Evolutionary conservation across 1,140 invertebrate genomes (phyloP).

Genomic region (Mycetomoellerius zeteki): DNA sequence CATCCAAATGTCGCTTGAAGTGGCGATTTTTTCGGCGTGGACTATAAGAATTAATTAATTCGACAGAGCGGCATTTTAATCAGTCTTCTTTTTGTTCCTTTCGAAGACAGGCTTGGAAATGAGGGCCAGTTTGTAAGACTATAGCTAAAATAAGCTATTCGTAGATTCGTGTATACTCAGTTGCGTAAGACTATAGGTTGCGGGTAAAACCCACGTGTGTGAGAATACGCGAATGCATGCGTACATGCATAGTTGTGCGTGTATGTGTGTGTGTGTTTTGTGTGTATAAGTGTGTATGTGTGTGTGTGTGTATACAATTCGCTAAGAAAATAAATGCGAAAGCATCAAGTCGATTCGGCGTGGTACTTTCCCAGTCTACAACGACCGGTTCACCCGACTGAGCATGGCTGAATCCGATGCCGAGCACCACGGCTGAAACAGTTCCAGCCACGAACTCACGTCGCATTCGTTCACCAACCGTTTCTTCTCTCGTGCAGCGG

Average conservation of each 20-base stretch:
- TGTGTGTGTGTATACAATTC: neutral
- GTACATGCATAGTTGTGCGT: too few relatives aligned
- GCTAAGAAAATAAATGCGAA: slow-evolving; percentile 49
- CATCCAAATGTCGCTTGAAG: too few relatives aligned
- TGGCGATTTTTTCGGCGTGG: too few relatives aligned
- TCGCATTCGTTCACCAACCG: slow-evolving; percentile 20
- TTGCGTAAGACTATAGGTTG: neutral
- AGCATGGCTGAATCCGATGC: slow-evolving; percentile 24
- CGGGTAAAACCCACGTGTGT: neutral
- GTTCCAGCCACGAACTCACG: neutral
- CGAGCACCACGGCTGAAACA: neutral
- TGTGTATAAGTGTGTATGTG: too few relatives aligned
- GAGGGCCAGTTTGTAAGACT: neutral
- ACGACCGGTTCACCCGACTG: slow-evolving; percentile 68
- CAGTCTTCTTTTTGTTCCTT: too few relatives aligned
- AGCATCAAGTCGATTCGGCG: slow-evolving; percentile 26
- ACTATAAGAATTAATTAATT: too few relatives aligned
- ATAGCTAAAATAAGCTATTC: too few relatives aligned
- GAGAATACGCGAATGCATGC: too few relatives aligned
- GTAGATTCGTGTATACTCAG: neutral
- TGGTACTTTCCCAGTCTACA: slow-evolving; percentile 78
- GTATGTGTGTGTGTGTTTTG: neutral
- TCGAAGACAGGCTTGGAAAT: too few relatives aligned
- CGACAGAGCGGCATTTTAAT: too few relatives aligned
- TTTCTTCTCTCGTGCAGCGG: neutral